Evolutionary conservation across 64 coral and sea anemone species (phyloP).

Genomic region (Exaiptasia diaphana): DNA sequence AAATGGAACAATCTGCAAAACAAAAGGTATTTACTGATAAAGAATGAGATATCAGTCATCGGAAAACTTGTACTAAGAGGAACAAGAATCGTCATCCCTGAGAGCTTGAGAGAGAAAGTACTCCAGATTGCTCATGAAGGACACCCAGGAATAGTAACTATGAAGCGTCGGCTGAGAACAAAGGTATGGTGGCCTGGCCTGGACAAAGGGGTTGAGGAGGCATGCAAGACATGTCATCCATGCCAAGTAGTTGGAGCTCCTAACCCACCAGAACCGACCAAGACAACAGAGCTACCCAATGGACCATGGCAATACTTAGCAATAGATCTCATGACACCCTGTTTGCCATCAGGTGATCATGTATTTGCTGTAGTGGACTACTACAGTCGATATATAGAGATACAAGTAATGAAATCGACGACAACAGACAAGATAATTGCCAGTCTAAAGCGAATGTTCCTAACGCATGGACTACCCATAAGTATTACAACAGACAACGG

Average conservation of each 20-base stretch:
- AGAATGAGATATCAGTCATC: not conserved
- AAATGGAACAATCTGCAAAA: not conserved
- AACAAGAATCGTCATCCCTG: slow-evolving; percentile 12
- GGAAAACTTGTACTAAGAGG: slow-evolving; percentile 9
- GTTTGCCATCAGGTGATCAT: not conserved
- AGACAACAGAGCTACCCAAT: not conserved
- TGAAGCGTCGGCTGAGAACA: slow-evolving; percentile 28
- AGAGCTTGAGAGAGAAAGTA: slow-evolving; percentile 6
- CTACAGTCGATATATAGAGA: slow-evolving; percentile 13
- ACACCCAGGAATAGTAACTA: slow-evolving; percentile 49
- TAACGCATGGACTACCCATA: not conserved
- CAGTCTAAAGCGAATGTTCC: not conserved
- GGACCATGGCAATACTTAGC: not conserved
- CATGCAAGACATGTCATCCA: slow-evolving; percentile 24
- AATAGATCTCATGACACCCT: not conserved
- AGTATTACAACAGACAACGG: not conserved
- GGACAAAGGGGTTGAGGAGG: slow-evolving; percentile 23
- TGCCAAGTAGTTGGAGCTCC: slow-evolving; percentile 29
- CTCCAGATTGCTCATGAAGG: slow-evolving; percentile 27
- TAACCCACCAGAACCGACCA: not conserved
- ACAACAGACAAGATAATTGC: not conserved
- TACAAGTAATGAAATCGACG: not conserved
- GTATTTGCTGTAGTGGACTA: slow-evolving; percentile 17
- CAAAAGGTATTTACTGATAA: not conserved
- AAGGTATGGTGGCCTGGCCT: slow-evolving; percentile 52